Percentiles rank a stretch among this genome's conserved stretches.
Evolutionary conservation across 2,888 invertebrate genomes (phyloP).

Genomic region (Acanthococcus lagerstroemiae): DNA sequence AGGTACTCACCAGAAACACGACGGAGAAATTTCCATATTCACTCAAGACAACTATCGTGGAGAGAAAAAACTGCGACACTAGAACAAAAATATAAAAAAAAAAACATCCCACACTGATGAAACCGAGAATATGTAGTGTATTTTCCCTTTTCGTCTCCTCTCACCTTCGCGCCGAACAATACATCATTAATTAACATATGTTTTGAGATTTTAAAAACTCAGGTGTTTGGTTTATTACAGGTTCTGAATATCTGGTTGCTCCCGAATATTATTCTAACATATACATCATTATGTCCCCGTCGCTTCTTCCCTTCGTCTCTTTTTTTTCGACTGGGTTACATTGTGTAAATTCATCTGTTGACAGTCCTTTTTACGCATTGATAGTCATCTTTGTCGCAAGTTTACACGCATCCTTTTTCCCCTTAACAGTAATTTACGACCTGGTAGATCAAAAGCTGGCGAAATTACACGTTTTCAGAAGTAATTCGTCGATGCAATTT

Average conservation of each 20-base stretch:
- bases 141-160: slow-evolving; percentile 9
- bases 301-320: slow-evolving; percentile 8
- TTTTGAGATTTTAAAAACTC: slow-evolving; percentile 31
- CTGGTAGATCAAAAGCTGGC: no score
- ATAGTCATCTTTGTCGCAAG: slow-evolving; percentile 25
- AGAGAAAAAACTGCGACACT: slow-evolving; percentile 21
- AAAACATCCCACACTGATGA: slow-evolving; percentile 18
- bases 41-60: background rate
- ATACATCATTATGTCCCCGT: slow-evolving; percentile 28
- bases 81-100: slow-evolving; percentile 21
- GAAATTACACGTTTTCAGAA: no score
- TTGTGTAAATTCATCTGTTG: slow-evolving; percentile 25
- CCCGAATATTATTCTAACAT: slow-evolving; percentile 23
- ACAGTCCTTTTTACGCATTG: slow-evolving; percentile 25
- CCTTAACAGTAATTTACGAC: no score
- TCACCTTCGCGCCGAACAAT: slow-evolving; percentile 22
- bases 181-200: slow-evolving; percentile 32
- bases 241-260: slow-evolving; percentile 25
- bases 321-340: background rate
- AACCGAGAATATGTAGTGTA: slow-evolving; percentile 17
- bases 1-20: no score
- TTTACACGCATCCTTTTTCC: background rate
- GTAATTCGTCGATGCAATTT: no score
- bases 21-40: no score
- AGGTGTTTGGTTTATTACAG: slow-evolving; percentile 28